Evolutionary conservation across 2,888 invertebrate genomes (phyloP).

Genomic region (Agrotis exclamationis): DNA sequence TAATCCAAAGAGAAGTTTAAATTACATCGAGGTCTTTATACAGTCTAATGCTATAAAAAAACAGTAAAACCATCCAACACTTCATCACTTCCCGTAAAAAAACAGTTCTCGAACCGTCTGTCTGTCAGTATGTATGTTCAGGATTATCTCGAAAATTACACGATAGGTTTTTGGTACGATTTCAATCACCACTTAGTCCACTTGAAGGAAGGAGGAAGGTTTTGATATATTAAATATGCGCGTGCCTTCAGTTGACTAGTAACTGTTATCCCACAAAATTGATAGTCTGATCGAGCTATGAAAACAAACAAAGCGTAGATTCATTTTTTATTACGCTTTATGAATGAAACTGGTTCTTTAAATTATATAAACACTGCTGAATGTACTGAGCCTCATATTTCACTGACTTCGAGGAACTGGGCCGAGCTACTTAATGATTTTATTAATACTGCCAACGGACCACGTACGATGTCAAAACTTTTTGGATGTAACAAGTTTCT

Average conservation of each 20-base stretch:
- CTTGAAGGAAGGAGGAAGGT: slow-evolving; percentile 22
- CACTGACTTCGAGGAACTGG: slow-evolving; percentile 62
- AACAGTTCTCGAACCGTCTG: slow-evolving; percentile 39
- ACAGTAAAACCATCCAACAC: slow-evolving; percentile 35
- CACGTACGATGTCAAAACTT: slow-evolving; percentile 37
- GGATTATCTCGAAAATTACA: slow-evolving; percentile 58
- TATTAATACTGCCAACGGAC: slow-evolving; percentile 53
- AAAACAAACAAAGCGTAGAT: slow-evolving; percentile 52
- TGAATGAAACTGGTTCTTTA: slow-evolving; percentile 67
- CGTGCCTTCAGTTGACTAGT: slow-evolving; percentile 18
- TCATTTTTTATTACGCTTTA: slow-evolving; percentile 54
- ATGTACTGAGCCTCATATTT: slow-evolving; percentile 55
- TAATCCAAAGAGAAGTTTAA: slow-evolving; percentile 30
- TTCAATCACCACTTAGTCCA: slow-evolving; percentile 41
- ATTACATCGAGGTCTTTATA: slow-evolving; percentile 37
- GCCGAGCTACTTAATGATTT: slow-evolving; percentile 58
- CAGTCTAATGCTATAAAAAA: slow-evolving; percentile 36
- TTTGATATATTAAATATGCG: slow-evolving; percentile 47
- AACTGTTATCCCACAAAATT: slow-evolving; percentile 29
- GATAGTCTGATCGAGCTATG: slow-evolving; percentile 35
- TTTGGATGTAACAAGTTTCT: slow-evolving; percentile 45
- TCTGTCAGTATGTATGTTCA: slow-evolving; percentile 54
- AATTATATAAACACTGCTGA: slow-evolving; percentile 58
- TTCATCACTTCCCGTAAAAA: slow-evolving; percentile 51
- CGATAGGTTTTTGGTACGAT: slow-evolving; percentile 37